Conservation (phyloP, 2,888 invertebrate genomes). For the Parthenolecanium corni region DNA sequence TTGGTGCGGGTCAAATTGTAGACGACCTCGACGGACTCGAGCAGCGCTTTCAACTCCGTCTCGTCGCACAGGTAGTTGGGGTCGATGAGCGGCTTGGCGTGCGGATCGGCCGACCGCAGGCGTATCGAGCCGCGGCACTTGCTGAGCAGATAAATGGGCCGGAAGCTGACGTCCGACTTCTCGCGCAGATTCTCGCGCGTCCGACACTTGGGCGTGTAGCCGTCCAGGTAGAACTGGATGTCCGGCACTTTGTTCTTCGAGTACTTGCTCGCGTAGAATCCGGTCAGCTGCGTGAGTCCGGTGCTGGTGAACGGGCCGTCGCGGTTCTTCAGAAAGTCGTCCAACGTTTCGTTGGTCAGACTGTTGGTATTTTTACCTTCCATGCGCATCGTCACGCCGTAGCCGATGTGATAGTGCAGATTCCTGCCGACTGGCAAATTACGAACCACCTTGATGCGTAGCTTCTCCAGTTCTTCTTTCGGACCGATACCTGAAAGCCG, state of each 20-base stretch:
- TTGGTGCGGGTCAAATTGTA: slow-evolving; percentile 32
- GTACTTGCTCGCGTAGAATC: slow-evolving; percentile 39
- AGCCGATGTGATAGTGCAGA: slow-evolving; percentile 45
- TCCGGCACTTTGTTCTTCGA: slow-evolving; percentile 37
- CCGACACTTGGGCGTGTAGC: slow-evolving; percentile 29
- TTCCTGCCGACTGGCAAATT: slow-evolving; percentile 46
- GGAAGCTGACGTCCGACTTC: slow-evolving; percentile 27
- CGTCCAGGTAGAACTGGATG: slow-evolving; percentile 41
- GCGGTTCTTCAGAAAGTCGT: slow-evolving; percentile 37
- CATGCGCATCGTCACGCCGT: slow-evolving; percentile 33
- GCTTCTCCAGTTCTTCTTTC: slow-evolving; percentile 40
- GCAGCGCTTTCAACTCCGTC: slow-evolving; percentile 37
- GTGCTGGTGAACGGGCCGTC: slow-evolving; percentile 40
- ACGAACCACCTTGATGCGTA: slow-evolving; percentile 40
- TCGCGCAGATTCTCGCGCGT: slow-evolving; percentile 21
- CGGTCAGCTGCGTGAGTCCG: slow-evolving; percentile 41
- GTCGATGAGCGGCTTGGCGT: slow-evolving; percentile 42
- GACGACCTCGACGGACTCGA: slow-evolving; percentile 36
- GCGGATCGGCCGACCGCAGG: slow-evolving; percentile 41
- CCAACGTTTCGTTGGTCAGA: background rate
- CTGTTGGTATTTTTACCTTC: background rate
- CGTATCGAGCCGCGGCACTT: slow-evolving; percentile 36
- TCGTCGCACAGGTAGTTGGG: slow-evolving; percentile 43
- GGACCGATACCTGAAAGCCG: slow-evolving; percentile 57
- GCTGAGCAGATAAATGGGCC: slow-evolving; percentile 38